Conservation (phyloP, 2,113 vertebrate species). For the Hystrix cristata region DNA sequence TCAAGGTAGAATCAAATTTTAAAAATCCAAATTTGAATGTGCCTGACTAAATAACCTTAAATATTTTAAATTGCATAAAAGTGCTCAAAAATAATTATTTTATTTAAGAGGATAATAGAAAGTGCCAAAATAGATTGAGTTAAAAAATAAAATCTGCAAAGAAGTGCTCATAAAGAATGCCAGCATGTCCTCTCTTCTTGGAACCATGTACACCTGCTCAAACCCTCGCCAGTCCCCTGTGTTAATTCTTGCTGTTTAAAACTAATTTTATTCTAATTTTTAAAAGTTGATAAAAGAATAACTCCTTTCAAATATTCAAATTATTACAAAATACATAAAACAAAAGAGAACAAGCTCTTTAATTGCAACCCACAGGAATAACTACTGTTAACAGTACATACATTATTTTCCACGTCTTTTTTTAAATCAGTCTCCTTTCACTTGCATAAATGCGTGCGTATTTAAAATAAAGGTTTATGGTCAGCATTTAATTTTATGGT, state of each 20-base stretch:
- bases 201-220: neutral
- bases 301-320: constrained; percentile 6
- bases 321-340: neutral
- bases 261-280: constrained; percentile 12
- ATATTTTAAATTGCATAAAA: neutral
- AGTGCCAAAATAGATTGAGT: neutral
- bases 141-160: constrained; percentile 50
- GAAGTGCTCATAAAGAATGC: neutral
- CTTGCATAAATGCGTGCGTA: neutral
- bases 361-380: neutral
- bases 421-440: neutral
- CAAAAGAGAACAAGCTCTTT: neutral
- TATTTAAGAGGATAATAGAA: neutral
- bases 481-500: neutral
- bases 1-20: constrained; percentile 5
- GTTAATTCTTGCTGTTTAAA: neutral
- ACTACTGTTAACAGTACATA: neutral
- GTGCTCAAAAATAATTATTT: constrained; percentile 31
- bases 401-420: neutral
- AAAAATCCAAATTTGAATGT: neutral
- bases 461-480: neutral
- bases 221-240: neutral
- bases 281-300: constrained; percentile 6
- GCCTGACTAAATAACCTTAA: neutral
- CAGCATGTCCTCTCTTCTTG: neutral